phyloP scores from a whole-genome alignment of 2,113 vertebrate genomes.

The Centropus bengalensis region DNA sequence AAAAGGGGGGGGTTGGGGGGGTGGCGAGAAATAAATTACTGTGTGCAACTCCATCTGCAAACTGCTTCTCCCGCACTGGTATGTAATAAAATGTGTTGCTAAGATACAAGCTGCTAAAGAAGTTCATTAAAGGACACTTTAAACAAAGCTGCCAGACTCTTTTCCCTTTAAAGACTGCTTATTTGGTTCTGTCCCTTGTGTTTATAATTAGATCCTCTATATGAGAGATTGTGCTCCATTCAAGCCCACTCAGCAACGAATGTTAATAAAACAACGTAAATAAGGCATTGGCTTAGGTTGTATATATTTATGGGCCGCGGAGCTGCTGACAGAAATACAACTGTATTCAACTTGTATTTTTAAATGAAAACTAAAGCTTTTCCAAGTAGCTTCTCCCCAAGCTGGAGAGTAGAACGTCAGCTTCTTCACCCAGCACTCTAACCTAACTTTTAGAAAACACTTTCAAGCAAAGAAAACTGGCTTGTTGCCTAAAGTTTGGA shows the following conservation, averaged over 20 bases:
- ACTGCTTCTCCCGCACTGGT: conserved; percentile 67
- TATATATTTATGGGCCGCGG: neutral
- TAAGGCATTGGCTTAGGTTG: conserved; percentile 3
- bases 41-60: conserved; percentile 74
- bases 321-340: neutral
- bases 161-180: conserved; percentile 72
- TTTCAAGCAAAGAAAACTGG: neutral
- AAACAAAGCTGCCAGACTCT: conserved; percentile 76
- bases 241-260: conserved; percentile 68
- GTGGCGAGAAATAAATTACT: conserved; percentile 68
- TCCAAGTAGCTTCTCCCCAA: neutral
- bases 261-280: conserved; percentile 61
- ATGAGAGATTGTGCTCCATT: conserved; percentile 42
- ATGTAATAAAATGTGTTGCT: conserved; percentile 87
- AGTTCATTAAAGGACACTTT: conserved; percentile 88
- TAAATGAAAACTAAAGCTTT: conserved; percentile 25
- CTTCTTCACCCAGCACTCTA: neutral
- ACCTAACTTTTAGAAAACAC: conserved; percentile 37
- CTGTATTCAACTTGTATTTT: neutral
- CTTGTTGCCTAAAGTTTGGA: neutral
- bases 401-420: neutral
- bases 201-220: conserved; percentile 78
- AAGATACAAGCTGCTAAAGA: conserved; percentile 83
- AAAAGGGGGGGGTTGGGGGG: neutral
- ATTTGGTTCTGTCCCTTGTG: conserved; percentile 71